phyloP scores from a whole-genome alignment of 2,797 vertebrate species.

The Apodemus agrarius region DNA sequence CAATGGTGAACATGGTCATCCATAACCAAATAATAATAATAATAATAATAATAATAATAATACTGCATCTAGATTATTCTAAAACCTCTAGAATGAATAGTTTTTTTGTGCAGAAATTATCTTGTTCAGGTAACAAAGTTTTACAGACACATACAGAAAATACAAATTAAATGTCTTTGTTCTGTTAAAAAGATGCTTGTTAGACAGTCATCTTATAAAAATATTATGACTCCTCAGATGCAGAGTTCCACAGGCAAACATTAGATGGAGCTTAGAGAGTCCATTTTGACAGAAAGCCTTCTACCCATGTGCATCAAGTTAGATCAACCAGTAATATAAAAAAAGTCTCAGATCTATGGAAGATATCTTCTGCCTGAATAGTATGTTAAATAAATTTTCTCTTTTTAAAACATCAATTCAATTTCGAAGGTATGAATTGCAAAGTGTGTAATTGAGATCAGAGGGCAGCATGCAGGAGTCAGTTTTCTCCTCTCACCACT shows the following conservation, averaged over 20 bases:
- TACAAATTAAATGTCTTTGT: not conserved
- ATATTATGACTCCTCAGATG: not conserved
- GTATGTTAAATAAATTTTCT: not conserved
- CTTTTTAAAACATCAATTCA: not conserved
- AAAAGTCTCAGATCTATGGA: not conserved
- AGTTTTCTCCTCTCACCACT: not conserved
- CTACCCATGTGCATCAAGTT: accelerated
- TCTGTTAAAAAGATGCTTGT: not conserved
- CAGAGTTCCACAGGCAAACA: not conserved
- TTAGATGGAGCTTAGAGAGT: not conserved
- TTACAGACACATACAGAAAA: not conserved
- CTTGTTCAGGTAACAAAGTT: not conserved
- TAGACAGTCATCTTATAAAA: not conserved
- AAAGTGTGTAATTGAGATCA: not conserved
- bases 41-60: too few relatives aligned
- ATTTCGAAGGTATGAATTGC: not conserved
- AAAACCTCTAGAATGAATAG: not conserved
- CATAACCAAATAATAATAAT: not conserved
- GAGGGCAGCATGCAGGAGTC: not conserved
- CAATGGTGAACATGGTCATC: not conserved
- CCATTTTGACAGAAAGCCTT: accelerated
- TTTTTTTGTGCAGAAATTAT: not conserved
- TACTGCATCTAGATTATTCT: not conserved
- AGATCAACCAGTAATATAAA: not conserved
- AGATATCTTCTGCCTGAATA: not conserved